These are phyloP conservation scores for Agrilus planipennis DNA, from an alignment of 1,140 invertebrate species.

Conservation along the genomic window DNA sequence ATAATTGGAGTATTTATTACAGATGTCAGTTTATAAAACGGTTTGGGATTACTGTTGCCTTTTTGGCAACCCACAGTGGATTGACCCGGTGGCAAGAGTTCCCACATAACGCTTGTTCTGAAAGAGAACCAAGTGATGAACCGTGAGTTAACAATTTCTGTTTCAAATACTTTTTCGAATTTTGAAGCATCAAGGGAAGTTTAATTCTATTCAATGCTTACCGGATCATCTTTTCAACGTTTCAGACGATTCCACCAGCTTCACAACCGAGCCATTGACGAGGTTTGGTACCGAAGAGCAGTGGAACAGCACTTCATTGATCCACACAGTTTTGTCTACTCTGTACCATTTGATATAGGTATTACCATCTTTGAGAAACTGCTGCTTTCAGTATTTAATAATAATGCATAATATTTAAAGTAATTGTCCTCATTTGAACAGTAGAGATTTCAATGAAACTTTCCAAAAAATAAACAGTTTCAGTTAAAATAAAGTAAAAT, in stretches of 20 bases:
- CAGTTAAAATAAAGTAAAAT: too few relatives aligned
- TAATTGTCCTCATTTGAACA: too few relatives aligned
- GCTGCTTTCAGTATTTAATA: neutral
- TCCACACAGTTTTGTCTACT: conserved; percentile 75
- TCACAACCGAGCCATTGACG: conserved; percentile 73
- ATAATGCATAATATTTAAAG: neutral
- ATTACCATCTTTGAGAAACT: neutral
- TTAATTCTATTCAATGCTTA: neutral
- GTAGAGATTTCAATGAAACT: neutral
- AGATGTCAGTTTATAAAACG: conserved; percentile 62
- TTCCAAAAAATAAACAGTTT: too few relatives aligned
- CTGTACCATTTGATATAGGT: conserved; percentile 64
- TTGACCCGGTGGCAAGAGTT: conserved; percentile 79
- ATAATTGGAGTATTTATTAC: too few relatives aligned
- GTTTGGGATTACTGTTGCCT: conserved; percentile 72
- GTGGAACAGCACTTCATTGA: conserved; percentile 79
- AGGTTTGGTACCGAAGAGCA: conserved; percentile 86
- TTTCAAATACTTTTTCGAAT: neutral
- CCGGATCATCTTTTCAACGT: neutral
- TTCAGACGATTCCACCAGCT: conserved; percentile 62
- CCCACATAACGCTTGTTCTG: conserved; percentile 36
- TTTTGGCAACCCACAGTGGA: conserved; percentile 80
- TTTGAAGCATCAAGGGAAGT: neutral
- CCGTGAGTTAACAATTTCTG: conserved; percentile 18
- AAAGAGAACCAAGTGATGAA: conserved; percentile 15